phyloP scores from a whole-genome alignment of 2,113 vertebrate genomes.

The Cyphomyrus plagiostoma region DNA sequence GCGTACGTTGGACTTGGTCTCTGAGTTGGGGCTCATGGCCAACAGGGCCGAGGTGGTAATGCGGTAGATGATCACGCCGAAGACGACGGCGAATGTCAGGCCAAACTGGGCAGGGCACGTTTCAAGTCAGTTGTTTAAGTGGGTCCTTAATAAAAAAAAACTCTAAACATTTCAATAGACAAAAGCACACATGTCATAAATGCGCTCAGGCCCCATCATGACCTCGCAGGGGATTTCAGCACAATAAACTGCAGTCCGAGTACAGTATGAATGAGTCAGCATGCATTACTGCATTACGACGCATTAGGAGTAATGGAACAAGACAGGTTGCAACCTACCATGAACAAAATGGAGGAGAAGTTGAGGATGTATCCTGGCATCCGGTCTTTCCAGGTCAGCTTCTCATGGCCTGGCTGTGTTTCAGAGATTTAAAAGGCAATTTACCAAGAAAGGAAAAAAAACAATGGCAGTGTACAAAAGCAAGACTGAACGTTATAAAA shows the following conservation, averaged over 20 bases:
- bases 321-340: conserved; percentile 59
- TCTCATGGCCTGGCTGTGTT: conserved; percentile 66
- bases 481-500: neutral
- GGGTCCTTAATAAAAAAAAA: neutral
- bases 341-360: conserved; percentile 84
- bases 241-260: neutral
- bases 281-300: neutral
- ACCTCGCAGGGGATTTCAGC: neutral
- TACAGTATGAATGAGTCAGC: neutral
- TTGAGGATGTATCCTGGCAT: conserved; percentile 85
- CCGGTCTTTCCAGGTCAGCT: conserved; percentile 84
- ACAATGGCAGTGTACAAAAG: neutral
- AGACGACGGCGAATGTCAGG: conserved; percentile 85
- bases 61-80: conserved; percentile 86
- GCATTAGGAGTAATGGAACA: neutral
- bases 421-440: neutral
- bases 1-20: conserved; percentile 74
- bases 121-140: neutral
- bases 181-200: neutral
- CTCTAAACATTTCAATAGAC: neutral
- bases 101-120: conserved; percentile 62
- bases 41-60: conserved; percentile 81
- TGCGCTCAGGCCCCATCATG: neutral
- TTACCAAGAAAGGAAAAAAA: neutral
- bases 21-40: conserved; percentile 76